These are phyloP conservation scores for Mus pahari DNA, from an alignment of 2,113 vertebrate genomes.

Conservation along the genomic window DNA sequence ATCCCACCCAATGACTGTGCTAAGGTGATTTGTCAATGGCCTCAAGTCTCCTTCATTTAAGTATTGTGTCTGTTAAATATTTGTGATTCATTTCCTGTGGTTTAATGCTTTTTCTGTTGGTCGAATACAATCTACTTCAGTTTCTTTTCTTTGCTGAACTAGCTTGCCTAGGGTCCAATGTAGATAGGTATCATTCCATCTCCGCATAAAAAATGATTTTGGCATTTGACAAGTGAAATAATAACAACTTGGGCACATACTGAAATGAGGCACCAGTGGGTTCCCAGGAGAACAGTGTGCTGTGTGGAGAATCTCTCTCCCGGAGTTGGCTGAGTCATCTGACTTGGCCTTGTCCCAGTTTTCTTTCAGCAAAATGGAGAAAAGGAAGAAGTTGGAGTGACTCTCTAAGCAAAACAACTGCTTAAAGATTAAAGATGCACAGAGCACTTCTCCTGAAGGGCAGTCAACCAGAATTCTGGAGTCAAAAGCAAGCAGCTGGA, in stretches of 20 bases:
- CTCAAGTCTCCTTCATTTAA: neutral
- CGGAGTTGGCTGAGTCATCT: neutral
- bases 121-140: neutral
- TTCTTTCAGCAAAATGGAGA: slow-evolving; percentile 79
- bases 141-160: slow-evolving; percentile 29
- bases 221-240: slow-evolving; percentile 50
- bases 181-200: neutral
- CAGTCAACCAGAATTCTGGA: slow-evolving; percentile 38
- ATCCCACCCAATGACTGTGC: neutral
- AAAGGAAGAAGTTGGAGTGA: slow-evolving; percentile 39
- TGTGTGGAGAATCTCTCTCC: neutral
- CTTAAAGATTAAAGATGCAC: slow-evolving; percentile 60
- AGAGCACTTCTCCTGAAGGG: slow-evolving; percentile 49
- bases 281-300: slow-evolving; percentile 47
- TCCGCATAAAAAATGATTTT: slow-evolving; percentile 45
- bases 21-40: neutral
- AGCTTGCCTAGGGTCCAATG: neutral
- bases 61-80: neutral
- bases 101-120: neutral
- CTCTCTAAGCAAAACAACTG: slow-evolving; percentile 66
- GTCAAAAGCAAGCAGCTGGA: slow-evolving; percentile 16
- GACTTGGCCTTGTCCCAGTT: slow-evolving; percentile 54
- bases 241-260: slow-evolving; percentile 23
- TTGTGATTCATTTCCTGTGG: neutral
- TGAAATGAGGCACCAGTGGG: slow-evolving; percentile 8